Percentiles rank a stretch among this genome's conserved stretches.
phyloP scores from a whole-genome alignment of 2,888 invertebrate species.

The Teinopalpus imperialis region DNA sequence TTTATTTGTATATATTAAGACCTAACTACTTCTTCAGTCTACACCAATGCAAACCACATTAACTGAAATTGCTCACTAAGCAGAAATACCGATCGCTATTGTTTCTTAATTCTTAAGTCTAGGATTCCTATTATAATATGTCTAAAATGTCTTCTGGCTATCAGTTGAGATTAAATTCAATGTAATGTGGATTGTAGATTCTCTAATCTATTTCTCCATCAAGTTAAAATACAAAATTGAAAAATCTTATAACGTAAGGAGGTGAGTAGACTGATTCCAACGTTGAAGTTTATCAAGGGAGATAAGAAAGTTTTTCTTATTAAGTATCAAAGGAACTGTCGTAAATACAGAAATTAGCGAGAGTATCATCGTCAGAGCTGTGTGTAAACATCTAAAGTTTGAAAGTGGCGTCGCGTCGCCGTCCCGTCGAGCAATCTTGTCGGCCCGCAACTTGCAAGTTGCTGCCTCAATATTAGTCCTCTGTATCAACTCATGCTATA shows the following conservation, averaged over 20 bases:
- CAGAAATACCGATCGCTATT: constrained; percentile 2
- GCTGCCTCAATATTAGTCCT: constrained; percentile 38
- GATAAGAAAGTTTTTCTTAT: constrained; percentile 65
- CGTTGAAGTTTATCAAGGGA: constrained; percentile 49
- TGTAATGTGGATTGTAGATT: not conserved
- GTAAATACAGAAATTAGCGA: constrained; percentile 72
- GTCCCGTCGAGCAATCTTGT: constrained; percentile 37
- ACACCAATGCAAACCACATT: constrained; percentile 1
- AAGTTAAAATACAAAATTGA: constrained; percentile 10
- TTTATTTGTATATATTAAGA: too few relatives aligned
- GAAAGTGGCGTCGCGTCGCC: constrained; percentile 49
- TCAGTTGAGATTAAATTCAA: not conserved
- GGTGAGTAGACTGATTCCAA: constrained; percentile 45
- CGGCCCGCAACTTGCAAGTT: constrained; percentile 37
- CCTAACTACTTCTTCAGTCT: too few relatives aligned
- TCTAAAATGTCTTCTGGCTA: not conserved
- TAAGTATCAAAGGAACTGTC: constrained; percentile 62
- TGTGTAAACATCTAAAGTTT: constrained; percentile 71
- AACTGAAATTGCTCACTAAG: constrained; percentile 6
- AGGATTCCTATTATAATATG: constrained; percentile 1
- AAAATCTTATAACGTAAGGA: constrained; percentile 15
- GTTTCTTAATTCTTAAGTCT: constrained; percentile 9
- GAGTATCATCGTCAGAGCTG: constrained; percentile 58
- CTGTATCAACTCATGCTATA: constrained; percentile 38
- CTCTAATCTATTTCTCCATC: constrained; percentile 1